Percentiles rank a stretch among this genome's conserved stretches.
These are phyloP conservation scores for Eilema depressum DNA, from an alignment of 2,888 invertebrate species.

Conservation along the genomic window DNA sequence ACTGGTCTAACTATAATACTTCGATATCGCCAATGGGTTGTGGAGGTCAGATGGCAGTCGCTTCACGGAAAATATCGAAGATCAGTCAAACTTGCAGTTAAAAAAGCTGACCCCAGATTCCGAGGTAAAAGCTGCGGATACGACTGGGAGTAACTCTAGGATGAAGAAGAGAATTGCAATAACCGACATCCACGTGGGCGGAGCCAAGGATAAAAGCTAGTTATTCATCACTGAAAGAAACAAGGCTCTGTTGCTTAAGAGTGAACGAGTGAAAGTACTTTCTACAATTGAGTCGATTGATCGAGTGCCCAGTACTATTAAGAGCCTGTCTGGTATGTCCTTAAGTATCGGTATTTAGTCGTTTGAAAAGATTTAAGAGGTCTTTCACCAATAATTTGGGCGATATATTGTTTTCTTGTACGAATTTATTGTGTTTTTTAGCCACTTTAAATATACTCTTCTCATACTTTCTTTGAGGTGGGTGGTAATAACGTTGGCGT, in stretches of 20 bases:
- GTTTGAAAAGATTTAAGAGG: neutral
- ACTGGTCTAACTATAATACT: too few species aligned
- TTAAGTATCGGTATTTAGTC: neutral
- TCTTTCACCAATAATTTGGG: neutral
- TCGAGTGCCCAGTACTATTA: neutral
- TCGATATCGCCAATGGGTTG: too few species aligned
- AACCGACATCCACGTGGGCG: too few species aligned
- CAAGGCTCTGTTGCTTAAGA: neutral
- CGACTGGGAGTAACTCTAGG: too few species aligned
- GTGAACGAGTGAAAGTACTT: neutral
- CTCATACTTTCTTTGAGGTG: neutral
- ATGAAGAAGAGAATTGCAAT: too few species aligned
- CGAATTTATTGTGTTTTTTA: neutral
- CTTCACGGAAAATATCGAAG: too few species aligned
- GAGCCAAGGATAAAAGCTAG: too few species aligned
- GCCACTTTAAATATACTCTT: neutral
- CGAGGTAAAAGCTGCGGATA: too few species aligned
- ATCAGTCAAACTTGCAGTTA: too few species aligned
- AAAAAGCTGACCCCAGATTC: too few species aligned
- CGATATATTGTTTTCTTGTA: neutral
- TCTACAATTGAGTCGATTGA: neutral
- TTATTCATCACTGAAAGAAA: too few species aligned
- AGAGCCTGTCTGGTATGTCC: neutral
- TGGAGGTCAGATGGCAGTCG: too few species aligned
- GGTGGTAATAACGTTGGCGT: neutral